Evolutionary conservation across 1,140 invertebrate genomes (phyloP).

Genomic region (Drosophila parvula): DNA sequence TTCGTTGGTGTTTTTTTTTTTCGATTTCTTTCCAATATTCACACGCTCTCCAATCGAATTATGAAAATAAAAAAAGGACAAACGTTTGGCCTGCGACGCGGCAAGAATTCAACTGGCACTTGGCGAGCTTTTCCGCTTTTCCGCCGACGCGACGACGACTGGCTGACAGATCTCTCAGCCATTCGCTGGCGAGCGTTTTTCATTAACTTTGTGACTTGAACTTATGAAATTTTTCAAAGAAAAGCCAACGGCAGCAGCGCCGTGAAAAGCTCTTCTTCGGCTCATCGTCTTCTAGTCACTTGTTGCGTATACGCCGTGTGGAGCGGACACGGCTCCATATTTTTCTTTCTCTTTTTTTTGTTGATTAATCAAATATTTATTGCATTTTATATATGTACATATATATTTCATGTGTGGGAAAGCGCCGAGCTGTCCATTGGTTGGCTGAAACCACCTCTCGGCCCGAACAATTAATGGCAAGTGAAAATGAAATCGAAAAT

Average conservation of each 20-base stretch:
- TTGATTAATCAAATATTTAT: constrained; percentile 47
- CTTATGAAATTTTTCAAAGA: constrained; percentile 45
- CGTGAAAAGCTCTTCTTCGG: constrained; percentile 45
- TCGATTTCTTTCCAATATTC: constrained; percentile 35
- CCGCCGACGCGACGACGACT: constrained; percentile 42
- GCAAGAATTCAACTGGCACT: constrained; percentile 70
- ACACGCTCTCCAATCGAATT: constrained; percentile 35
- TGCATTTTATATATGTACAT: neutral
- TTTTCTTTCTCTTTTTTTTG: neutral
- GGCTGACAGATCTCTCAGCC: constrained; percentile 57
- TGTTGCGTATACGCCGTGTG: constrained; percentile 78
- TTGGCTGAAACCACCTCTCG: constrained; percentile 4
- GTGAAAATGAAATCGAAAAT: constrained; percentile 51
- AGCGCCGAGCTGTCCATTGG: constrained; percentile 1
- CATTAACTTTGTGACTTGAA: constrained; percentile 74
- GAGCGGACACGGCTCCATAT: neutral
- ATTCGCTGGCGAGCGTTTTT: constrained; percentile 53
- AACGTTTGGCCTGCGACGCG: constrained; percentile 62
- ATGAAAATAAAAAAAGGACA: constrained; percentile 21
- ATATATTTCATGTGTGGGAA: constrained; percentile 35
- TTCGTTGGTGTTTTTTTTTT: neutral
- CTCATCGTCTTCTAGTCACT: constrained; percentile 50
- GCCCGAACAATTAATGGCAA: constrained; percentile 35
- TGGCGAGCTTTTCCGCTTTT: constrained; percentile 69
- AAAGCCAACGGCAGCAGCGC: constrained; percentile 15